Evolutionary conservation across 2,888 invertebrate genomes (phyloP).

Genomic region (Drepanosiphum platanoidis): DNA sequence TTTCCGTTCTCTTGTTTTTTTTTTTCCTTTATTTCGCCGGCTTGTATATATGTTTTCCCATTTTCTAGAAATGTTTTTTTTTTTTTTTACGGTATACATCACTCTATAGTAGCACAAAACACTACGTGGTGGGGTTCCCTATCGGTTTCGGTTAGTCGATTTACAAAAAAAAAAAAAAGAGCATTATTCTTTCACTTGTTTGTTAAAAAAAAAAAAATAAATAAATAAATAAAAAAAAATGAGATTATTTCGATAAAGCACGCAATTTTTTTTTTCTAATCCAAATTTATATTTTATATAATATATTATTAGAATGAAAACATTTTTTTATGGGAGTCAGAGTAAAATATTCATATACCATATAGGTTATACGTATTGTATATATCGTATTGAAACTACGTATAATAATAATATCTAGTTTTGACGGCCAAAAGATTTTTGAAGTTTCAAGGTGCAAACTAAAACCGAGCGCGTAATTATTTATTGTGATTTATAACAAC

Average conservation of each 20-base stretch:
- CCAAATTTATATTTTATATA: neutral
- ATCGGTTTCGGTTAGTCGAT: neutral
- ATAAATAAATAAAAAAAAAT: neutral
- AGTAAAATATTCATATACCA: neutral
- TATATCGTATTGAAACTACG: neutral
- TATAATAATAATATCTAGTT: neutral
- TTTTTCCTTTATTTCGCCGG: neutral
- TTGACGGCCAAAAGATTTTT: neutral
- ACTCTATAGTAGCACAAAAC: conserved; percentile 16
- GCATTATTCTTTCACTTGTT: neutral
- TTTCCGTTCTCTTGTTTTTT: conserved; percentile 34
- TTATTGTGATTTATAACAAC: conserved; percentile 4
- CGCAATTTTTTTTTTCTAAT: neutral
- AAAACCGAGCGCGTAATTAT: conserved; percentile 5
- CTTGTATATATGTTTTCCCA: conserved; percentile 15
- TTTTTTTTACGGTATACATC: neutral
- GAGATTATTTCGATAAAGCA: neutral
- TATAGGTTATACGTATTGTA: neutral
- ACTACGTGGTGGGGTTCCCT: conserved; percentile 12
- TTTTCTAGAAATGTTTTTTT: conserved; percentile 29
- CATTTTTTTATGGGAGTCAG: too few relatives aligned
- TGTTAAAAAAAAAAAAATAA: neutral
- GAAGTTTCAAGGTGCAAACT: neutral
- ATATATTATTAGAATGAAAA: neutral
- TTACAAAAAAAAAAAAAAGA: neutral